These are phyloP conservation scores for Limenitis arthemis DNA, from an alignment of 2,888 invertebrate species.

Conservation along the genomic window DNA sequence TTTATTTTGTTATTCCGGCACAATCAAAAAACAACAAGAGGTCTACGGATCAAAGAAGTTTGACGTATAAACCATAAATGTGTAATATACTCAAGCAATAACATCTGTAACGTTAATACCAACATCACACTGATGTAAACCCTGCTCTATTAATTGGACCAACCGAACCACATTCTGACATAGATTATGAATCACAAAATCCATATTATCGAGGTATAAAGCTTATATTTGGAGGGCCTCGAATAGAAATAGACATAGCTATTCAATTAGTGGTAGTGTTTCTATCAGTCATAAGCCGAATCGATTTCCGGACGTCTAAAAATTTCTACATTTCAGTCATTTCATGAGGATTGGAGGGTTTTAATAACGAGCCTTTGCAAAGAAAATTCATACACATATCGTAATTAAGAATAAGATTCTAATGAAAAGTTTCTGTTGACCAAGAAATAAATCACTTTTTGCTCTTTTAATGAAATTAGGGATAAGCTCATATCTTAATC, in stretches of 20 bases:
- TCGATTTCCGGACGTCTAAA: constrained; percentile 24
- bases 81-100: not conserved
- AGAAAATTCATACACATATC: not conserved
- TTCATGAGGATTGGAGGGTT: not conserved
- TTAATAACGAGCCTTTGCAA: not conserved
- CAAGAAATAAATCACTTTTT: too few species aligned
- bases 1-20: too few species aligned
- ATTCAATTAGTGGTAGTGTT: constrained; percentile 23
- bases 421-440: too few species aligned
- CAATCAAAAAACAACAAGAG: too few species aligned
- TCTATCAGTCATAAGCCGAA: constrained; percentile 19
- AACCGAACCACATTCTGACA: not conserved
- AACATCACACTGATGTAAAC: not conserved
- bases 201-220: not conserved
- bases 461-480: too few species aligned
- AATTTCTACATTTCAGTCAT: constrained; percentile 7
- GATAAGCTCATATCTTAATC: too few species aligned
- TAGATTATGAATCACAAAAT: not conserved
- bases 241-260: constrained; percentile 13
- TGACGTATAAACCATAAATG: too few species aligned
- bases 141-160: not conserved
- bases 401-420: not conserved
- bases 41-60: too few species aligned
- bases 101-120: not conserved
- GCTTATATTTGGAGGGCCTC: constrained; percentile 8